phyloP scores from a whole-genome alignment of 2,797 vertebrate species.

The Siniperca scherzeri region DNA sequence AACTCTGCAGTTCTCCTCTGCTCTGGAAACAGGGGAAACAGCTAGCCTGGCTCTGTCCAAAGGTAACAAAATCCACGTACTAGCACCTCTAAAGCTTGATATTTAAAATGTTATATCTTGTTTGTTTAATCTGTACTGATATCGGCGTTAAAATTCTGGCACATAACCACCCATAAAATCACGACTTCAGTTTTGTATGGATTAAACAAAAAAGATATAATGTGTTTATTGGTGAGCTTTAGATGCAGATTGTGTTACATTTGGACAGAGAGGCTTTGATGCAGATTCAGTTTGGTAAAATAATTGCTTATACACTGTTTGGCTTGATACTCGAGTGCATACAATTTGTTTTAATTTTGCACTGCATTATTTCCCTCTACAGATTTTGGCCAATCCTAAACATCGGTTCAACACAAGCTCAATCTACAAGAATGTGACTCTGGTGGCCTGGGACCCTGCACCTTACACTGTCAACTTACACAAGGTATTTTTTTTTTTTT shows the following conservation, averaged over 20 bases:
- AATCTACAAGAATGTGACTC: slow-evolving; percentile 94
- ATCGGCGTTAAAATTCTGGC: no score
- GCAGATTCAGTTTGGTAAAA: neutral
- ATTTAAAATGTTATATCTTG: neutral
- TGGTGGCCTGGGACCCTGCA: slow-evolving; percentile 98
- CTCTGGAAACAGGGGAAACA: neutral
- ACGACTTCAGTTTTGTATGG: no score
- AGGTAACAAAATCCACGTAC: no score
- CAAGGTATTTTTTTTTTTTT: slow-evolving; percentile 85
- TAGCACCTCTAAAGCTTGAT: no score
- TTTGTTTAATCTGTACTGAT: neutral
- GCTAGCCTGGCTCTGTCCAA: neutral
- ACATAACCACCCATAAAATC: neutral
- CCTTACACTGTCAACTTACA: slow-evolving; percentile 93
- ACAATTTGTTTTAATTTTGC: neutral
- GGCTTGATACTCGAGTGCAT: neutral
- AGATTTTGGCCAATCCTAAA: slow-evolving; percentile 91
- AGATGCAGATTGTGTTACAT: neutral
- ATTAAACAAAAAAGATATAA: no score
- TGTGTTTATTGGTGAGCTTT: no score
- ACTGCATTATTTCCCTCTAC: neutral
- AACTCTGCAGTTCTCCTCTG: neutral
- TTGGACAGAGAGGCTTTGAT: neutral
- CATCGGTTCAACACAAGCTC: slow-evolving; percentile 92
- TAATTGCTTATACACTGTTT: neutral